Evolutionary conservation across 2,888 invertebrate species (phyloP).

Genomic region (Gastracanthus pulcherrimus): DNA sequence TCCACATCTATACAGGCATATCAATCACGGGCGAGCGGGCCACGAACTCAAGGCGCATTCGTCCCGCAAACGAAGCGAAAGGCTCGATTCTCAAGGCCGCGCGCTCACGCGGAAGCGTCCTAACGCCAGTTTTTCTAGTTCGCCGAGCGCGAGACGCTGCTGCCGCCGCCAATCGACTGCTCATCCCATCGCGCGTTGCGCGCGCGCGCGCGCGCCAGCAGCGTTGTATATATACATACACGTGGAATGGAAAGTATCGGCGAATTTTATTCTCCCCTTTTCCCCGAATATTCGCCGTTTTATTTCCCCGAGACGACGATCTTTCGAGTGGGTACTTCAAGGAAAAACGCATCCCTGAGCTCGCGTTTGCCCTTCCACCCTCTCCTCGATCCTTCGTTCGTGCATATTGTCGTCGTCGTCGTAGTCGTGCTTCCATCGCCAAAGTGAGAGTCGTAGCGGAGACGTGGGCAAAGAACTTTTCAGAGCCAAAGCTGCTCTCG

Average conservation of each 20-base stretch:
- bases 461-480: slow-evolving; percentile 4
- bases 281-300: slow-evolving; percentile 53
- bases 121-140: slow-evolving; percentile 69
- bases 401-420: slow-evolving; percentile 26
- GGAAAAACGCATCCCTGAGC: slow-evolving; percentile 28
- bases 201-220: slow-evolving; percentile 12
- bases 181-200: slow-evolving; percentile 5
- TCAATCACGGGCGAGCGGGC: slow-evolving; percentile 2
- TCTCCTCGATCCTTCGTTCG: slow-evolving; percentile 8
- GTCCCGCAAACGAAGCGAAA: slow-evolving; percentile 39
- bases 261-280: slow-evolving; percentile 55
- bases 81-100: slow-evolving; percentile 51
- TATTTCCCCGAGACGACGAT: slow-evolving; percentile 49
- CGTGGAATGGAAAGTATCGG: slow-evolving; percentile 55
- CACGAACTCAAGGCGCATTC: neutral
- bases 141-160: slow-evolving; percentile 61
- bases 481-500: neutral
- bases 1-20: neutral
- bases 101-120: slow-evolving; percentile 62
- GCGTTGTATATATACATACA: too few species aligned
- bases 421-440: neutral
- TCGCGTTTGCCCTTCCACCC: slow-evolving; percentile 20
- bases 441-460: slow-evolving; percentile 6
- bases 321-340: slow-evolving; percentile 42
- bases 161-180: slow-evolving; percentile 55